Conservation (phyloP, 2,888 invertebrate species). For the Pantelozetes paolii region DNA sequence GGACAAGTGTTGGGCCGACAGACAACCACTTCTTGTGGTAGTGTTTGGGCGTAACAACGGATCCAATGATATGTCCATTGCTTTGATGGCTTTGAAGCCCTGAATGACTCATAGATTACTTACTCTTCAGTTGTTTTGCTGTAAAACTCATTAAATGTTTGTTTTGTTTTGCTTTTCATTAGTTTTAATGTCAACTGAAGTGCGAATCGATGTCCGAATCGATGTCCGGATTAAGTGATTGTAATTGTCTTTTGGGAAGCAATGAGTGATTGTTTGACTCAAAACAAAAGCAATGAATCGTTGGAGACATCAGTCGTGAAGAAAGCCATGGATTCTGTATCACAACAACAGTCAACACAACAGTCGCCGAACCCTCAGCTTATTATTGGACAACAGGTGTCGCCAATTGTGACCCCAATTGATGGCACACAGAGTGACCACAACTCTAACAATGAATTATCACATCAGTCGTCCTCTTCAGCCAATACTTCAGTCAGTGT, state of each 20-base stretch:
- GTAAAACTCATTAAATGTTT: background rate
- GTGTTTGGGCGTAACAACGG: background rate
- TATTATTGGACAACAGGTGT: background rate
- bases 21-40: background rate
- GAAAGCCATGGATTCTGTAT: constrained; percentile 1
- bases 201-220: background rate
- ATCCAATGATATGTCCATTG: background rate
- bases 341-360: constrained; percentile 14
- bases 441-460: background rate
- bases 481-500: constrained; percentile 6
- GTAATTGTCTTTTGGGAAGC: background rate
- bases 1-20: background rate
- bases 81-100: background rate
- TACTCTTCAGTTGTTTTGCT: background rate
- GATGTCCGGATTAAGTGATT: background rate
- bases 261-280: constrained; percentile 14
- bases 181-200: background rate
- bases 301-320: background rate
- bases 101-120: constrained; percentile 10
- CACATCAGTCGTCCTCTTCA: background rate
- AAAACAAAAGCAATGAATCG: background rate
- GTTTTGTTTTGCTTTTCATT: background rate
- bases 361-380: background rate
- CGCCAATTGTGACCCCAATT: background rate
- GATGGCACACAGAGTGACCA: background rate